A percentile compares a stretch with the other conserved stretches of the same genome.
Evolutionary conservation across 2,797 vertebrate genomes (phyloP).

Genomic region (Pseudomugil tenellus): DNA sequence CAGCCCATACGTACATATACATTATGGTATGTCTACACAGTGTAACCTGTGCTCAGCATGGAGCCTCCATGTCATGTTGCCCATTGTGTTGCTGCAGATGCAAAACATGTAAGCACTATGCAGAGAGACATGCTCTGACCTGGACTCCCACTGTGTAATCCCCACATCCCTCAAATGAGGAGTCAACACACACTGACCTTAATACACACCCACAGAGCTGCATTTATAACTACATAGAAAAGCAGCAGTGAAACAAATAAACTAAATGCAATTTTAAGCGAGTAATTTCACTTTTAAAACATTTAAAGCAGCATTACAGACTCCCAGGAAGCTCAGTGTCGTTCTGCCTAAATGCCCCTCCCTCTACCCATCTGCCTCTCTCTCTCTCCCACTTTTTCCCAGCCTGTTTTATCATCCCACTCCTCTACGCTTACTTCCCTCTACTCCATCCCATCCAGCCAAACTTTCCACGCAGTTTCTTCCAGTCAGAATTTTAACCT

Average conservation of each 20-base stretch:
- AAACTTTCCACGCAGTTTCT: conserved; percentile 52
- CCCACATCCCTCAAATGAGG: conserved; percentile 73
- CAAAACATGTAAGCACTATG: conserved; percentile 21
- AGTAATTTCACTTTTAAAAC: conserved; percentile 8
- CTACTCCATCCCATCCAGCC: conserved; percentile 24
- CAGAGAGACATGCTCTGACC: conserved; percentile 52
- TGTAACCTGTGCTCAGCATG: conserved; percentile 22
- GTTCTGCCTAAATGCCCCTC: conserved; percentile 50
- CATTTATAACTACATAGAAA: conserved; percentile 1
- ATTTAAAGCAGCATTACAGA: conserved; percentile 11
- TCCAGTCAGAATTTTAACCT: conserved; percentile 27
- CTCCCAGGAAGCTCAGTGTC: conserved; percentile 21
- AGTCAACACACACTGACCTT: conserved; percentile 65
- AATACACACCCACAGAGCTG: conserved; percentile 28
- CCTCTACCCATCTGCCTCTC: conserved; percentile 52
- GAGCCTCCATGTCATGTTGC: conserved; percentile 11
- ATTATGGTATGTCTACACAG: conserved; percentile 25
- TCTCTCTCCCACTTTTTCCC: conserved; percentile 41
- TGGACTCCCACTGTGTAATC: conserved; percentile 63
- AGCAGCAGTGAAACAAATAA: background rate
- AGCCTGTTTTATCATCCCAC: conserved; percentile 37
- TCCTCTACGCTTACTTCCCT: conserved; percentile 46
- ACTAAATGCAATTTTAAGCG: background rate
- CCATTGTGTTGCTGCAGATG: conserved; percentile 25
- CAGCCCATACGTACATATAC: conserved; percentile 1